Evolutionary conservation across 2,797 vertebrate species (phyloP).

Genomic region (Rhynchotus rufescens): DNA sequence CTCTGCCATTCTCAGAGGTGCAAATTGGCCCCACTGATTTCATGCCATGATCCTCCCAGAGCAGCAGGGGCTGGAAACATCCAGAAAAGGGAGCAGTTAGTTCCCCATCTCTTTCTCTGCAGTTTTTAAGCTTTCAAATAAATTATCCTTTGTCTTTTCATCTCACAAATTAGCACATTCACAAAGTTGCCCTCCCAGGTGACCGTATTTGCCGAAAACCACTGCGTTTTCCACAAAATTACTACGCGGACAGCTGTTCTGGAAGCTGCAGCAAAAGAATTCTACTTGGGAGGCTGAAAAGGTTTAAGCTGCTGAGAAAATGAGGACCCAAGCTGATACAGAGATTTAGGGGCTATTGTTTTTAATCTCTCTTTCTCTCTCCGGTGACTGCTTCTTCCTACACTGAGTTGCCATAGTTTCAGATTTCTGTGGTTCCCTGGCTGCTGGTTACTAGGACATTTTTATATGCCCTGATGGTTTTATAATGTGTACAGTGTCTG

Average conservation of each 20-base stretch:
- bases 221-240: neutral
- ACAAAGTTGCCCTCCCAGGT: slow-evolving; percentile 1
- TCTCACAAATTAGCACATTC: neutral
- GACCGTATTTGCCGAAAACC: neutral
- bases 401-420: slow-evolving; percentile 68
- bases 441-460: slow-evolving; percentile 40
- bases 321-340: slow-evolving; percentile 20
- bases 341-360: slow-evolving; percentile 56
- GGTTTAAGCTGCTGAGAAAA: slow-evolving; percentile 41
- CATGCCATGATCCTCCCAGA: neutral
- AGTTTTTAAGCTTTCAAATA: neutral
- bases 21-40: neutral
- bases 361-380: slow-evolving; percentile 20
- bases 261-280: neutral
- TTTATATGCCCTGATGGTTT: slow-evolving; percentile 45
- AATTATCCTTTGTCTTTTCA: neutral
- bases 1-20: neutral
- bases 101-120: neutral
- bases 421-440: slow-evolving; percentile 43
- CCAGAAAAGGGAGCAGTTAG: neutral
- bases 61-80: neutral
- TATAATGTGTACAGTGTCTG: neutral
- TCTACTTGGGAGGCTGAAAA: neutral
- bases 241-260: neutral
- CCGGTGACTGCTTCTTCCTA: slow-evolving; percentile 5